Evolutionary conservation across 2,113 vertebrate species (phyloP), one percentile per base, ranked within the genome.

Genomic region (Struthio camelus): DNA sequence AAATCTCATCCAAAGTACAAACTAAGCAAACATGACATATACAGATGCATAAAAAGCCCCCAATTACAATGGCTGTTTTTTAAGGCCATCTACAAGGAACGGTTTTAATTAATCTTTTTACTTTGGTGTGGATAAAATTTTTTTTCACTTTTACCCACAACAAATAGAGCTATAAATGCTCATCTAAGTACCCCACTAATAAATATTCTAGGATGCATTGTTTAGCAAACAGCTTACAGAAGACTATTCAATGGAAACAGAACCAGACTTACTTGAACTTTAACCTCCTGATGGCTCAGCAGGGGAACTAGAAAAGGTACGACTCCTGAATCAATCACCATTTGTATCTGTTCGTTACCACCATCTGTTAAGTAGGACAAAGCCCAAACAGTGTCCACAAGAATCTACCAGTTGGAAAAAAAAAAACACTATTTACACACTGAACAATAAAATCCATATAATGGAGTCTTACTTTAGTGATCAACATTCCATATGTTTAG

Each of bases 351-450:
- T 87, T 99, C 99, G 53, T 99, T 99, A 64, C 99, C 99, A 64
- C 99, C 99, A 23, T 99, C 99, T 94, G 99, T 99, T 98, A 99
- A 98, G 96, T 99, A 99, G 50, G 99, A 99, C 96, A 99, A 98
- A 96, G 99, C 99, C 99, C 99, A 99, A 96, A 99, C 99, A n/a
- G 99, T 99, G 97, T 99, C 99, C 96, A 99, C 99, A 59, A 99
- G 98, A 95, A 99, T 99, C 99, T 99, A 92, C 3, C 97, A 85
- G 64, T 89, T 59, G 50, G 56, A 96, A 86, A 94, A 76, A 83
- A 77, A 87, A 95, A 76, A 83, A 78, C 36, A 36, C 1, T 23
- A 30, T 70, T 96, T 77, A 90, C 13, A 28, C 3, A 23, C 38
- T 91, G 92, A 92, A 83, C 32, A 86, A 28, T 42, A 90, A 84